Evolutionary conservation across 2,113 vertebrate genomes (phyloP), one percentile per base, ranked within the genome.

Genomic region (Callionymus lyra): DNA sequence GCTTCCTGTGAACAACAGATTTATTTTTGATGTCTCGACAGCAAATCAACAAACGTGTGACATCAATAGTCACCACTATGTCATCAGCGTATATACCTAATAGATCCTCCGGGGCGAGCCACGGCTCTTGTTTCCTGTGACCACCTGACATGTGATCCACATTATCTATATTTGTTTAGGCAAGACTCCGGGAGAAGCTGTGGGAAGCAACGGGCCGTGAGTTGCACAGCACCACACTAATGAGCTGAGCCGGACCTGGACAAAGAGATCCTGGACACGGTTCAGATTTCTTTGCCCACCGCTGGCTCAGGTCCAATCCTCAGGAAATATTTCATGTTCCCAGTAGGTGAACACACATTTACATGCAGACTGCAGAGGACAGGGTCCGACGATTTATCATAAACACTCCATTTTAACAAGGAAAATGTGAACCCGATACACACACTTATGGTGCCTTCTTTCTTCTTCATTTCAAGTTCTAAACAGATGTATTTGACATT

Each of bases 201-300:
- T 60, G 64, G 65, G 60, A 53, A 70, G 61, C 49, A 31, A 50
- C 37, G 59, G 72, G 56, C 63, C 58, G 47, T 70, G 71, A 74
- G 75, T 54, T 44, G 63, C 63, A 68, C 76, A 65, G 66, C 68
- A 41, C 65, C 63, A 63, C 68, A 68, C 70, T 78, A 84, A 82
- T 84, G 78, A 83, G 73, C 69, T 48, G 70, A 63, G 70, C 72
- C 73, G 69, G 76, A 72, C 79, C 4, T 8, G 77, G 68, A 81
- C 77, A 81, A 81, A 82, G 73, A 80, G 56, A 74, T 70, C 68
- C 78, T 68, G 77, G 74, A 76, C 63, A 60, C 55, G 53, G 70
- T 82, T 84, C 73, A 81, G 69, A 73, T 72, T 82, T 65, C 68
- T 58, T 76, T 70, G 67, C 63, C 57, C 41, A 68, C 69, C 57